A percentile compares a stretch with the other conserved stretches of the same genome.
These are phyloP conservation scores for Drosophila stalkeri DNA, from an alignment of 2,888 invertebrate genomes.

Conservation along the genomic window DNA sequence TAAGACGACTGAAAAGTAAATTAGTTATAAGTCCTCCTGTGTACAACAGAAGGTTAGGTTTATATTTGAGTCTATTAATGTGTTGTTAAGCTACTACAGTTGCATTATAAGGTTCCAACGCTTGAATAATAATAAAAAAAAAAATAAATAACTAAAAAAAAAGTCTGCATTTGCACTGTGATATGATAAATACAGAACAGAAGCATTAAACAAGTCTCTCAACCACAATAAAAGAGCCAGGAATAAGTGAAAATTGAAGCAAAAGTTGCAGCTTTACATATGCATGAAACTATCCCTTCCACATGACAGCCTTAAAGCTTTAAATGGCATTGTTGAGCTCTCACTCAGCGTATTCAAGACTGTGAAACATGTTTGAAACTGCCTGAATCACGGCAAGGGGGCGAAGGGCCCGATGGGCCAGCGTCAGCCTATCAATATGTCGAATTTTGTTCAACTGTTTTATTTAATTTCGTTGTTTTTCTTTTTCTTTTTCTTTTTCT, in stretches of 20 bases:
- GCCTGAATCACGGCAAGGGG: slow-evolving; percentile 46
- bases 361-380: slow-evolving; percentile 27
- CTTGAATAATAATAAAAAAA: no score
- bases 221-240: background rate
- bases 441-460: slow-evolving; percentile 52
- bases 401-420: slow-evolving; percentile 7
- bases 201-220: background rate
- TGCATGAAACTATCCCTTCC: background rate
- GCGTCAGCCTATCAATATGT: slow-evolving; percentile 57
- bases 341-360: slow-evolving; percentile 1
- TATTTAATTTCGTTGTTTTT: background rate
- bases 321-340: slow-evolving; percentile 12
- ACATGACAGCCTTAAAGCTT: slow-evolving; percentile 35
- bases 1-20: no score
- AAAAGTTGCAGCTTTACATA: background rate
- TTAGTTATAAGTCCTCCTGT: no score
- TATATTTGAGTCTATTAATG: no score
- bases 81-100: no score
- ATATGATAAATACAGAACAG: background rate
- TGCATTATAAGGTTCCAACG: no score
- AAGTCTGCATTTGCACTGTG: background rate
- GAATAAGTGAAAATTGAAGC: background rate
- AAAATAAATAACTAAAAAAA: no score
- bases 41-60: no score
- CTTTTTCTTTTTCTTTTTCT: background rate